Percentiles rank a stretch among this genome's conserved stretches.
phyloP scores from a whole-genome alignment of 2,888 invertebrate genomes.

The Dendrolimus pini region DNA sequence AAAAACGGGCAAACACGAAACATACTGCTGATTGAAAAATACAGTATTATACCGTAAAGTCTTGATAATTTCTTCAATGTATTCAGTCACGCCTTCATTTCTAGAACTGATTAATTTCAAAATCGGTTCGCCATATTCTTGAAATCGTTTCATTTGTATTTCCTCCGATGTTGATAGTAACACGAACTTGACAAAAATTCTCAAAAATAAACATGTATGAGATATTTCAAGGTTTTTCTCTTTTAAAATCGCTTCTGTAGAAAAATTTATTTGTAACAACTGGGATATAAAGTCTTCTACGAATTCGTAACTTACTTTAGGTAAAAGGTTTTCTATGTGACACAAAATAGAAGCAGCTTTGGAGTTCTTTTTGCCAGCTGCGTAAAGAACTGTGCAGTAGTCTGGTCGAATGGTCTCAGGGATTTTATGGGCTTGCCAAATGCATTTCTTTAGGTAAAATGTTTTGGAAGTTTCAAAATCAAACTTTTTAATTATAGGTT shows the following conservation, averaged over 20 bases:
- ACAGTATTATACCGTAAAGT: conserved; percentile 32
- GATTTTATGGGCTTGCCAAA: conserved; percentile 13
- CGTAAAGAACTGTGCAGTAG: conserved; percentile 31
- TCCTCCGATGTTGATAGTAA: conserved; percentile 2
- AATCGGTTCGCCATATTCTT: neutral
- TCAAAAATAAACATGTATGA: conserved; percentile 7
- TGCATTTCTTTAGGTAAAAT: conserved; percentile 9
- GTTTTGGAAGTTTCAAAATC: conserved; percentile 16
- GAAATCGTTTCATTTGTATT: conserved; percentile 1
- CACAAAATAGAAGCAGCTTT: conserved; percentile 20
- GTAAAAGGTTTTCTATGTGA: conserved; percentile 23
- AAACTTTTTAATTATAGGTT: conserved; percentile 23
- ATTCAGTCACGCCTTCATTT: neutral
- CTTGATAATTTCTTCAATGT: conserved; percentile 22
- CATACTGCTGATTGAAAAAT: conserved; percentile 30
- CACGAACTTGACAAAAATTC: conserved; percentile 3
- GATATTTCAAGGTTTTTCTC: neutral
- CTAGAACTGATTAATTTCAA: neutral
- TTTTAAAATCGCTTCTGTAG: neutral
- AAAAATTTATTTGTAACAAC: conserved; percentile 20
- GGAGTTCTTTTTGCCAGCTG: conserved; percentile 16
- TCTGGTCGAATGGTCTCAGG: conserved; percentile 30
- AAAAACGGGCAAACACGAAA: conserved; percentile 32
- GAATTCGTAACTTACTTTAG: conserved; percentile 21
- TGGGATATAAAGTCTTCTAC: conserved; percentile 19